Conservation (phyloP, 1,140 invertebrate species). For the Atopsyche davidsoni region DNA sequence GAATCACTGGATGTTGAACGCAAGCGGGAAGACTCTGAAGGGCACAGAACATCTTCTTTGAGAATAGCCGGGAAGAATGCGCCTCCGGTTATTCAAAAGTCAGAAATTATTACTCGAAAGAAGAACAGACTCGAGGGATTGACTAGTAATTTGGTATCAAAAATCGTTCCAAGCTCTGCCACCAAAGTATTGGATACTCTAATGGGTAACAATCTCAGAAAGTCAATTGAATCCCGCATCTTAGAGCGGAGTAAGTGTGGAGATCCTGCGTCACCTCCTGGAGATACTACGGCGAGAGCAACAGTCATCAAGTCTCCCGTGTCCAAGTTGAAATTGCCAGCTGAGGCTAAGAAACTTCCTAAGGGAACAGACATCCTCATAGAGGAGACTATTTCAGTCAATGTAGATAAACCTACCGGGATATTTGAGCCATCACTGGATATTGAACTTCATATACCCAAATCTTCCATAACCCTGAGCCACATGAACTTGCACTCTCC, state of each 20-base stretch:
- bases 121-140: constrained; percentile 54
- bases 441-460: constrained; percentile 56
- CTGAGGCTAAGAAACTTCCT: constrained; percentile 42
- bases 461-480: constrained; percentile 43
- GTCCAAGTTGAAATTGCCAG: constrained; percentile 42
- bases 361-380: constrained; percentile 36
- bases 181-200: constrained; percentile 47
- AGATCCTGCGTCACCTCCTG: constrained; percentile 32
- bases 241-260: constrained; percentile 42
- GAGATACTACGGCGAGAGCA: constrained; percentile 36
- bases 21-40: constrained; percentile 30
- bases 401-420: constrained; percentile 52
- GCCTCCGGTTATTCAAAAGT: constrained; percentile 44
- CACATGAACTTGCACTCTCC: constrained; percentile 8
- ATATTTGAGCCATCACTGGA: constrained; percentile 59
- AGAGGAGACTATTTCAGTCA: constrained; percentile 39
- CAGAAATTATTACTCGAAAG: constrained; percentile 50
- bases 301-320: constrained; percentile 51
- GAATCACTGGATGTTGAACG: constrained; percentile 11
- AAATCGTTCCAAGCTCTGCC: constrained; percentile 48
- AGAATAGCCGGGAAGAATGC: constrained; percentile 43
- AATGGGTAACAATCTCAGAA: constrained; percentile 47
- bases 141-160: constrained; percentile 48
- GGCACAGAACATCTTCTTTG: constrained; percentile 42
- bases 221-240: constrained; percentile 48